Percentiles rank a stretch among this genome's conserved stretches.
Evolutionary conservation across 1,140 invertebrate species (phyloP).

Genomic region (Danaus plexippus): DNA sequence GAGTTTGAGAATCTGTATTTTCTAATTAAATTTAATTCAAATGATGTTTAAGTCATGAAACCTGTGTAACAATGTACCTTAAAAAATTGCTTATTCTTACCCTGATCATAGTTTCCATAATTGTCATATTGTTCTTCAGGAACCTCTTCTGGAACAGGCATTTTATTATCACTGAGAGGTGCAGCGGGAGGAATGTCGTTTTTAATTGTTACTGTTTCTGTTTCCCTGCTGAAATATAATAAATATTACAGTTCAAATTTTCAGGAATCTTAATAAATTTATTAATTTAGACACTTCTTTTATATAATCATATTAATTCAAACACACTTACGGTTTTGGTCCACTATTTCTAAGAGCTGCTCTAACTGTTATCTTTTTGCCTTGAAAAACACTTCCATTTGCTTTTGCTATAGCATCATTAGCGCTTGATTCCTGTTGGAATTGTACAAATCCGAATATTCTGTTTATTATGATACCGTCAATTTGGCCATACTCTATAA

Average conservation of each 20-base stretch:
- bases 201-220: constrained; percentile 27
- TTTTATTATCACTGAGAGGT: constrained; percentile 29
- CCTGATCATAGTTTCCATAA: constrained; percentile 49
- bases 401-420: constrained; percentile 80
- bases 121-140: constrained; percentile 48
- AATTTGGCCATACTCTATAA: constrained; percentile 79
- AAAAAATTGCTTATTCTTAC: constrained; percentile 17
- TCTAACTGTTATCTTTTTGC: constrained; percentile 75
- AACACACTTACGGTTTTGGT: constrained; percentile 11
- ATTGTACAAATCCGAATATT: constrained; percentile 90
- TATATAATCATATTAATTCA: constrained; percentile 3
- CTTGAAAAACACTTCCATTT: constrained; percentile 79
- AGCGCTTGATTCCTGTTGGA: constrained; percentile 81
- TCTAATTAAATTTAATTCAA: too few species aligned
- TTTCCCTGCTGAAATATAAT: constrained; percentile 12
- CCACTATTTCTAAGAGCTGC: constrained; percentile 64
- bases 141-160: constrained; percentile 22
- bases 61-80: too few species aligned
- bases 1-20: too few species aligned
- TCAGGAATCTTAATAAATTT: neutral
- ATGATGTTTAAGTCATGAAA: too few species aligned
- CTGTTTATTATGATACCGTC: constrained; percentile 80
- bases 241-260: too few species aligned
- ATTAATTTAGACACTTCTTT: neutral
- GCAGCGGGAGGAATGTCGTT: constrained; percentile 33